Conservation (phyloP, 2,888 invertebrate species). For the Neoascia interrupta region DNA sequence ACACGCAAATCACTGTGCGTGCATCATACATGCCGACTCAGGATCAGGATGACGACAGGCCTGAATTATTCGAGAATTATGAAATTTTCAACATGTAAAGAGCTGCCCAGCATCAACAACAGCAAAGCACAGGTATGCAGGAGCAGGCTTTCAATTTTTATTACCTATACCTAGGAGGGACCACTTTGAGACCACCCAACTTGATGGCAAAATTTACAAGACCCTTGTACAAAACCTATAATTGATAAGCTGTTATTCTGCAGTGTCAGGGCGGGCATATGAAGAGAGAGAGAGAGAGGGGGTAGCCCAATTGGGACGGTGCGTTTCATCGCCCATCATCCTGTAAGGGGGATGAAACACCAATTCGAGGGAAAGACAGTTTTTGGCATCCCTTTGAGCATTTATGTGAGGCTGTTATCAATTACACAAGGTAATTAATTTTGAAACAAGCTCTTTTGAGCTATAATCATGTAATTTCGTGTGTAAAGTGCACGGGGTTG, state of each 20-base stretch:
- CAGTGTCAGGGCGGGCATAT: not conserved
- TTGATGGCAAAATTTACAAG: no score
- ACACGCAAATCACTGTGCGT: conserved; percentile 35
- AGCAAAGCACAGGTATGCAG: conserved; percentile 24
- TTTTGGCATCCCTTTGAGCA: conserved; percentile 67
- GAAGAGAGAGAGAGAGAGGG: not conserved
- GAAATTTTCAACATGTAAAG: conserved; percentile 53
- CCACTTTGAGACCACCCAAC: conserved; percentile 37
- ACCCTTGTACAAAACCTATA: conserved; percentile 40
- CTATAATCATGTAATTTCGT: conserved; percentile 69
- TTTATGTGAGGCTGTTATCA: conserved; percentile 70
- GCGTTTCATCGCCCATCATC: no score
- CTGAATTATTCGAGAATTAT: conserved; percentile 58
- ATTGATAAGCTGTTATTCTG: conserved; percentile 60
- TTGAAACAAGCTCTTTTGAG: conserved; percentile 68
- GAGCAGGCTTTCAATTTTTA: not conserved
- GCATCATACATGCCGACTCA: conserved; percentile 37
- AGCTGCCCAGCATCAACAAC: conserved; percentile 45
- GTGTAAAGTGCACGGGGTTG: conserved; percentile 59
- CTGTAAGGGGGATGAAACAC: conserved; percentile 11
- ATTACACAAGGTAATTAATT: conserved; percentile 71
- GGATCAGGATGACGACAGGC: no score
- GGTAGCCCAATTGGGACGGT: not conserved
- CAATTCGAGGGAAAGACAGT: conserved; percentile 12
- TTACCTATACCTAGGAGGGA: conserved; percentile 37